Base-by-base conservation (phyloP, 2,113 vertebrate genomes). In the Notothenia coriiceps region DNA sequence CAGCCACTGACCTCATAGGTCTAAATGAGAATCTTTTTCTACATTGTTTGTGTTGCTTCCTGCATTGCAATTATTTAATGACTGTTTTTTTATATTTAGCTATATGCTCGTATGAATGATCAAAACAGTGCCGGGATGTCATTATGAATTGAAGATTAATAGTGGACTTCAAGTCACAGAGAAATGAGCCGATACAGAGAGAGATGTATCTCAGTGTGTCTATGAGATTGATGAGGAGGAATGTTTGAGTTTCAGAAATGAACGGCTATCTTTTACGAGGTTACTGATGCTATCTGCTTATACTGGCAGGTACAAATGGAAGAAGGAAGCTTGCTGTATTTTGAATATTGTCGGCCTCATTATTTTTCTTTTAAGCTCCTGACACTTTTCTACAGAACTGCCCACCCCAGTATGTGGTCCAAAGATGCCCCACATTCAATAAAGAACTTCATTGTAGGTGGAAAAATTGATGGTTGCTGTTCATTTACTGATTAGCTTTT, bases 1-100 rank as follows among this genome's bases (percentile, higher is more conserved):
- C 64, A 59, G 67, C 10, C 54, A 18, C 22, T 66, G 62, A 70
- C 64, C 14, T 72, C 81, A 44, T 57, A 63, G 14, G 72, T 73
- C 55, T 60, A 69, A 74, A 67, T 63, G 20, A n/a, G 52, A 60
- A 40, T 47, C 59, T 4, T 29, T 29, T 29, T 29, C 29, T 29
- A 29, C 29, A 29, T 29, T 29, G 4, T 29, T 29, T 29, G 22
- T 33, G n/a, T n/a, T 2, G 2, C 15, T 29, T 18, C 25, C 52
- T 51, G 35, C 51, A 43, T 14, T 40, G 14, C 12, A 14, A n/a
- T 44, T 66, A 43, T 33, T 25, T 2, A 8, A 8, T 59, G 25
- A 22, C 51, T 44, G 20, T 47, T 51, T 10, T 50, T 12, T 40
- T 40, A 6, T 40, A 55, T 64, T 46, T 17, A 15, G 43, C 11